Evolutionary conservation across 2,113 vertebrate genomes (phyloP), one percentile per base, ranked within the genome.

Genomic region (Poecilia latipinna): DNA sequence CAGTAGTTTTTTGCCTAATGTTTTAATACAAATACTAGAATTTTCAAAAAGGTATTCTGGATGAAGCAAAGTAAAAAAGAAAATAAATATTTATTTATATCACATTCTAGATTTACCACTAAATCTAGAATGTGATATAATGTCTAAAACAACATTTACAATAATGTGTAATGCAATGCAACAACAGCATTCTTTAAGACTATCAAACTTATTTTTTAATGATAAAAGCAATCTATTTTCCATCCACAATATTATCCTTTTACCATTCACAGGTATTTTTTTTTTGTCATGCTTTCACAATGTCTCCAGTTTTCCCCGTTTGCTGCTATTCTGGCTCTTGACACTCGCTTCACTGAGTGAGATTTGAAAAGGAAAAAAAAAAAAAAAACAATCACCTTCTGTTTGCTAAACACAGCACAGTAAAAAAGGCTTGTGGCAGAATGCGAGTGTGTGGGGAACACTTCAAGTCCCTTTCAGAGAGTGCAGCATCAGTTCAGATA

Each of bases 381-480:
- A 29, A n/a, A 62, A 8, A 32, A 29, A 60, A 26, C 4, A 70
- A 68, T 68, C 24, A 31, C 42, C 28, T 60, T 70, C 39, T 61
- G 32, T 61, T 61, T 24, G 5, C 31, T 24, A 13, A 61, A 11
- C 15, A 31, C 44, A 31, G 8, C 17, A 44, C 70, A 44, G 6
- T 13, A 42, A 62, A 35, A 54, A 54, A 60, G 51, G 32, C 22
- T n/a, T 72, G 70, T 42, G 62, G n/a, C 42, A 57, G 62, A 28
- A 19, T 57, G 54, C 57, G 15, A 57, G n/a, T n/a, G 31, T 57
- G 24, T 72, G 15, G 48, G 22, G 63, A 51, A 12, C 29, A n/a
- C 44, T 51, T 65, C 61, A 64, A 48, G 61, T 64, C 39, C 17
- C 44, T 26, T 73, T 64, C 42, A 64, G 22, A 65, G 62, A 37